A percentile compares a stretch with the other conserved stretches of the same genome.
These are phyloP conservation scores for Chrysoperla carnea DNA, from an alignment of 1,140 invertebrate genomes.

Conservation along the genomic window DNA sequence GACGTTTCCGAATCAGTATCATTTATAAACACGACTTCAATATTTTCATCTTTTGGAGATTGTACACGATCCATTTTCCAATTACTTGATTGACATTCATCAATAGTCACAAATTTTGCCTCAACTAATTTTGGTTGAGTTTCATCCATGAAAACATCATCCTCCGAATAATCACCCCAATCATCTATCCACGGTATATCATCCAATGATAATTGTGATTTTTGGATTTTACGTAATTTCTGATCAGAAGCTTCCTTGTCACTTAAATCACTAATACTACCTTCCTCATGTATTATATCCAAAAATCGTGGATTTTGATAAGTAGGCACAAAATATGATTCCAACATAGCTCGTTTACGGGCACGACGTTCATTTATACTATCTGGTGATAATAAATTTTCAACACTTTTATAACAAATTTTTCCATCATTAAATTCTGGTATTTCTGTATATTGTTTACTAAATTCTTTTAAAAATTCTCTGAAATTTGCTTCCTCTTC, in stretches of 20 bases:
- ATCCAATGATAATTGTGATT: constrained; percentile 14
- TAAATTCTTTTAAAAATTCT: constrained; percentile 35
- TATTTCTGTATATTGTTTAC: too few relatives aligned
- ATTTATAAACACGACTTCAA: constrained; percentile 12
- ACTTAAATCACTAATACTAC: constrained; percentile 31
- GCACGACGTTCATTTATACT: constrained; percentile 19
- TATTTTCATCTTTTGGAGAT: too few relatives aligned
- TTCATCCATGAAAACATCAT: not conserved
- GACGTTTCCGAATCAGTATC: constrained; percentile 5
- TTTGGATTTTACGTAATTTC: not conserved
- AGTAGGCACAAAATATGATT: constrained; percentile 31
- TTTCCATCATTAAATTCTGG: constrained; percentile 25
- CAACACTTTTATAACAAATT: constrained; percentile 7
- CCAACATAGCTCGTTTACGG: constrained; percentile 33
- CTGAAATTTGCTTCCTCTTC: constrained; percentile 28
- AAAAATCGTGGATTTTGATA: constrained; percentile 34
- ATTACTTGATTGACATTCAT: not conserved
- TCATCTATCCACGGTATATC: constrained; percentile 3
- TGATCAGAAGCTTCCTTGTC: constrained; percentile 15
- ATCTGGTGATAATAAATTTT: constrained; percentile 6
- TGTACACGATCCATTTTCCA: too few relatives aligned
- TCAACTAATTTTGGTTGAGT: constrained; percentile 9
- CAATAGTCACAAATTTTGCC: constrained; percentile 8
- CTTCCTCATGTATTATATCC: constrained; percentile 50
- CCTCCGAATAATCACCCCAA: not conserved